Percentiles rank a stretch among this genome's conserved stretches.
phyloP scores from a whole-genome alignment of 2,888 invertebrate species.

The Acronicta leporina region DNA sequence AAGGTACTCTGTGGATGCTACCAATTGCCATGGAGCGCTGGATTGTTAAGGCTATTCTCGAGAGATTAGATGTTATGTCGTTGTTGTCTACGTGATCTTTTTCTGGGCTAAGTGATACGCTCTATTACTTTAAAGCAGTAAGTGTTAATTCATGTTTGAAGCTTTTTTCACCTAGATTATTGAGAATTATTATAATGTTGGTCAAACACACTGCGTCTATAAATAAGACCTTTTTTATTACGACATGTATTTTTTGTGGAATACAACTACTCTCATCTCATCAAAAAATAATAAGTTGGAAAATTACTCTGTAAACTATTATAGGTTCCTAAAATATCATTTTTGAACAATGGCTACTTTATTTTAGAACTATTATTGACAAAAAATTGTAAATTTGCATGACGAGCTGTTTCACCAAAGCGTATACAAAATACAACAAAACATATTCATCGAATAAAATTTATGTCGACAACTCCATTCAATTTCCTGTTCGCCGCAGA shows the following conservation, averaged over 20 bases:
- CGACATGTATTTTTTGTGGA: neutral
- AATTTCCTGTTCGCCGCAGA: slow-evolving; percentile 52
- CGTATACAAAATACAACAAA: slow-evolving; percentile 34
- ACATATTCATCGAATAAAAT: slow-evolving; percentile 51
- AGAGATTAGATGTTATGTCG: slow-evolving; percentile 40
- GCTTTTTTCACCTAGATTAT: neutral
- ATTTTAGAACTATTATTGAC: neutral
- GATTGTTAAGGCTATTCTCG: slow-evolving; percentile 45
- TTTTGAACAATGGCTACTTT: no score
- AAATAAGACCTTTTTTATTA: neutral
- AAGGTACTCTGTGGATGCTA: slow-evolving; percentile 61
- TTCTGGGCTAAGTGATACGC: slow-evolving; percentile 20
- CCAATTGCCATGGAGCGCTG: slow-evolving; percentile 47
- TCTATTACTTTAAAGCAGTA: neutral
- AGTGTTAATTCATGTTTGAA: neutral
- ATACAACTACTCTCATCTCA: no score
- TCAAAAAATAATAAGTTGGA: no score
- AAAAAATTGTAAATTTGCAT: slow-evolving; percentile 20
- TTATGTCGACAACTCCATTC: slow-evolving; percentile 47
- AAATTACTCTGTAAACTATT: no score
- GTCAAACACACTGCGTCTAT: neutral
- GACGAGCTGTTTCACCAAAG: slow-evolving; percentile 14
- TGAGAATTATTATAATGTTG: neutral
- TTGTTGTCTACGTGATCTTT: slow-evolving; percentile 30
- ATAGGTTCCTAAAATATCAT: no score